Conservation (phyloP, 2,113 vertebrate genomes). For the Geococcyx californianus region DNA sequence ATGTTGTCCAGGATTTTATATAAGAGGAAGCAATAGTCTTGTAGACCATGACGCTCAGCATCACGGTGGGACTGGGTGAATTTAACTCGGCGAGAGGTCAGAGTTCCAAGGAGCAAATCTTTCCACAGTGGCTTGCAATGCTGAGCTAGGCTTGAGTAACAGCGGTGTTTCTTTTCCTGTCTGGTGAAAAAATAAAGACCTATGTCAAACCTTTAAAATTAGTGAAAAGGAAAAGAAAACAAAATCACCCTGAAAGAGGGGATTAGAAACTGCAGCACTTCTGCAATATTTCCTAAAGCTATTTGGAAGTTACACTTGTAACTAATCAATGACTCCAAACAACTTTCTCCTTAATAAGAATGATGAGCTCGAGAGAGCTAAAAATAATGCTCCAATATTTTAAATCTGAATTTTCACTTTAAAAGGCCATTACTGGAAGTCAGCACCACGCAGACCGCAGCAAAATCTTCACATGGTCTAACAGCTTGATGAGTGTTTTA, state of each 20-base stretch:
- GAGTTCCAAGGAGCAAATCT: background rate
- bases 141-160: background rate
- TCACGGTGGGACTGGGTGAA: background rate
- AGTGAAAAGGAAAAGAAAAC: background rate
- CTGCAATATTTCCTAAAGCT: background rate
- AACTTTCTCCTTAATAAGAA: conserved; percentile 2
- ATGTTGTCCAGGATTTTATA: background rate
- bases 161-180: background rate
- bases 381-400: conserved; percentile 10
- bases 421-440: background rate
- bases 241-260: background rate
- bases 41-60: background rate
- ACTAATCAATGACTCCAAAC: conserved; percentile 30
- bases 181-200: background rate
- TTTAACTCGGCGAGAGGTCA: background rate
- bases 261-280: background rate
- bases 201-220: background rate
- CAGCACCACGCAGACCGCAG: background rate
- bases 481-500: background rate
- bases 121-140: rapidly evolving
- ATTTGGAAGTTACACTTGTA: background rate
- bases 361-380: background rate
- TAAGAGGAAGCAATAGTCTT: background rate
- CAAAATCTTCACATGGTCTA: conserved; percentile 10
- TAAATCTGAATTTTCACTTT: conserved; percentile 27